Evolutionary conservation across 1,140 invertebrate species (phyloP), one percentile per base, ranked within the genome.

Genomic region (Ephestia elutella): DNA sequence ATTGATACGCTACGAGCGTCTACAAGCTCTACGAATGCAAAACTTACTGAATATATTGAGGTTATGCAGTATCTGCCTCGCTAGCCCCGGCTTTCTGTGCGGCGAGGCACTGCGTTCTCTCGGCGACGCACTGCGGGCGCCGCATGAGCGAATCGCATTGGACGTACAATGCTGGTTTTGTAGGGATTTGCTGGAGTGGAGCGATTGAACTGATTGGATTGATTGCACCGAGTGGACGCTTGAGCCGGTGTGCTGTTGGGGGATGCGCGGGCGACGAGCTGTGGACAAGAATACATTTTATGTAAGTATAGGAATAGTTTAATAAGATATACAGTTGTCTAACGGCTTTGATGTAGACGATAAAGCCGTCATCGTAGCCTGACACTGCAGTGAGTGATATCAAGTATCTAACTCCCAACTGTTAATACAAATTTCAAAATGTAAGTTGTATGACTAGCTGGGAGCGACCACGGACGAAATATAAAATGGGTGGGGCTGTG

Each of bases 21-120:
- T n/a, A n/a, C n/a, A n/a, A n/a, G n/a, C 5, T 15, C 15, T 2
- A 44, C 13, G 2, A 44, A 15, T 44, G 5, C 2, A 11, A 38
- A 25, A 87, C 87, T 90, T 87, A 90, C 94, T 91, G 80, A 95
- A 95, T 77, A 95, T 95, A 81, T 95, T 95, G 17, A 95, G 89
- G 76, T 95, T 95, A 72, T 93, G 94, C 60, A 95, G 80, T 73
- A 95, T 95, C 65, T 94, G 93, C 54, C 93, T 87, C 9, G 93
- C 93, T 38, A 95, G 90, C 74, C 94, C 94, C 0, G 92, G 84
- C 56, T 88, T 87, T 49, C 80, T 67, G 11, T 87, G 63, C 0
- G 80, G 82, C 7, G 85, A 80, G 0, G 70, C 73, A 30, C 74
- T 77, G 13, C 78, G 60, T 0, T 73, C 28, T 15, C 48, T 28